Base-by-base conservation (phyloP, 2,113 vertebrate genomes). In the Boulengeromyrus knoepffleri region DNA sequence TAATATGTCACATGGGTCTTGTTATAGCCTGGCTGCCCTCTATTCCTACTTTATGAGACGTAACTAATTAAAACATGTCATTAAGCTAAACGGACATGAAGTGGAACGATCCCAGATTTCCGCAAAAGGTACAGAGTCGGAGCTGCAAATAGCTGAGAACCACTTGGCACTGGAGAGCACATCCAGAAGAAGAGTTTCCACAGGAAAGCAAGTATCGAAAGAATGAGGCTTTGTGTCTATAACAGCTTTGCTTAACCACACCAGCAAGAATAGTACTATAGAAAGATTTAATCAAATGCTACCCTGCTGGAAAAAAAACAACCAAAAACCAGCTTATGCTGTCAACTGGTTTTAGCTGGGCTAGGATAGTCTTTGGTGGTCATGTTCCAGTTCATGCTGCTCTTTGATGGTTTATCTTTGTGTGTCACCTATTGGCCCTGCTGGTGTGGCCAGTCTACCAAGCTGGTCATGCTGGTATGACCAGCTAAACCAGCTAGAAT, bases 31-130 rank as follows among this genome's bases (percentile, higher is more conserved):
- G 74, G 74, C 74, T 80, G 74, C 74, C 74, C 36, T 42, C 31
- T 80, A 80, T 80, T 42, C 74, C 74, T 19, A 42, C 36, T 80
- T 80, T 80, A 80, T 80, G 74, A 80, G 74, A 12, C 74, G 74
- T 36, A 80, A 80, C 74, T 80, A 80, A 80, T 80, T 42, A 80
- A 80, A 80, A 80, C 74, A 80, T 42, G 74, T 80, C 74, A 42
- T 80, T 80, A 80, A 80, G 74, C 74, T 80, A 39, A 80, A 42
- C 36, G 15, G 74, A 80, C 74, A 39, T 80, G 74, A 80, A 80
- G 74, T 36, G 36, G 74, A 80, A 80, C 36, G 74, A 19, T 80
- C 31, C 74, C 36, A 39, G 31, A 80, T 80, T 36, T 17, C 74
- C 19, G 74, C 13, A 39, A 42, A 80, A 80, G 12, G 74, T 80